Conservation (phyloP, 2,113 vertebrate species). For the Formicarius rufipectus region DNA sequence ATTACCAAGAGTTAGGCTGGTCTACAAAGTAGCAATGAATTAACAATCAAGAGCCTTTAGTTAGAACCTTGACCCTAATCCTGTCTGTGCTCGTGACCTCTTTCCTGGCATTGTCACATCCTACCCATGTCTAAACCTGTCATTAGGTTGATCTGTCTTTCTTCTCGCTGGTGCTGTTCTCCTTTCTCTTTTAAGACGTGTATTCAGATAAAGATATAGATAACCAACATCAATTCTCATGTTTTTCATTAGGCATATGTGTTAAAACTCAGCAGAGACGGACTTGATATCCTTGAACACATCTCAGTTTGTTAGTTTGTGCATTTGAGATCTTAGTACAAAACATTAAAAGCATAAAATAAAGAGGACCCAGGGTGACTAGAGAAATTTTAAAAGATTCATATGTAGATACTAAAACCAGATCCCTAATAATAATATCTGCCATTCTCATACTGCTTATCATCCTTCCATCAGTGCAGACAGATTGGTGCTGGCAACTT, state of each 20-base stretch:
- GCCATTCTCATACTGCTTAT: background rate
- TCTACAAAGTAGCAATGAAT: background rate
- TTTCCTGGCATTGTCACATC: background rate
- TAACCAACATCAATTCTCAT: background rate
- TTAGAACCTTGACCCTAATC: background rate
- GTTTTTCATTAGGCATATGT: background rate
- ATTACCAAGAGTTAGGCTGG: background rate
- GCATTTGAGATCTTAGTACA: background rate
- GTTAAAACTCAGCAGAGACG: background rate
- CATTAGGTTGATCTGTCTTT: background rate
- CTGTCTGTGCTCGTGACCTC: background rate
- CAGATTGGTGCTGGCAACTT: background rate
- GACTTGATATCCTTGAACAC: rapidly evolving
- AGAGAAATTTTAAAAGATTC: background rate
- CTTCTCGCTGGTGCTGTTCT: background rate
- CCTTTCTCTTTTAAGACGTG: background rate
- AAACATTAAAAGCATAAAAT: background rate
- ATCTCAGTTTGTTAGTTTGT: background rate
- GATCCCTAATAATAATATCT: background rate
- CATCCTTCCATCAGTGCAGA: background rate
- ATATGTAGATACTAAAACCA: background rate
- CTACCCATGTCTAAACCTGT: background rate
- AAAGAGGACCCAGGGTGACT: rapidly evolving
- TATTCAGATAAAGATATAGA: background rate
- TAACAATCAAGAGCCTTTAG: background rate